Evolutionary conservation across 2,888 invertebrate genomes (phyloP).

Genomic region (Nomada ferruginata): DNA sequence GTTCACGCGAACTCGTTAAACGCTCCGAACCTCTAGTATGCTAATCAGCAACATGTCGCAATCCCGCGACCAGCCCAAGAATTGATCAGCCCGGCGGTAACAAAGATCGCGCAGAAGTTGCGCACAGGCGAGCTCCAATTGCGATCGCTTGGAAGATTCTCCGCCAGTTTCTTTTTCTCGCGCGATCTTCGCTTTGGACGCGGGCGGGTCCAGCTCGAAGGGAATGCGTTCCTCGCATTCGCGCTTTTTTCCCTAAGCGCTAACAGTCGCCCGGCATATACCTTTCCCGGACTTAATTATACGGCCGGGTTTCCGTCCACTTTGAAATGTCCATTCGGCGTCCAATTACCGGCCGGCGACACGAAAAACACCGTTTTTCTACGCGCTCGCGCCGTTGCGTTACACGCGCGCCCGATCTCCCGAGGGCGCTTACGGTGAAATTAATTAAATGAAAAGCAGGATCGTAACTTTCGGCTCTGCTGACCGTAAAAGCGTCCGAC

Average conservation of each 20-base stretch:
- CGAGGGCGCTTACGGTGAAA: slow-evolving; percentile 66
- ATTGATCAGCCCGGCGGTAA: neutral
- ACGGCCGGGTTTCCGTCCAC: slow-evolving; percentile 39
- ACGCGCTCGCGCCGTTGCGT: slow-evolving; percentile 30
- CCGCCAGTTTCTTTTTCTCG: neutral
- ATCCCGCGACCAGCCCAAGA: neutral
- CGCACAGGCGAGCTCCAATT: neutral
- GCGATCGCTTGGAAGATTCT: neutral
- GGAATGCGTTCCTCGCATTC: slow-evolving; percentile 38
- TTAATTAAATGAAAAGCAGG: slow-evolving; percentile 78
- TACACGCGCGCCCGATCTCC: slow-evolving; percentile 32
- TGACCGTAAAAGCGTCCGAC: slow-evolving; percentile 53
- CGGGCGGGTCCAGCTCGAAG: neutral
- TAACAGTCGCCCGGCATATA: slow-evolving; percentile 51
- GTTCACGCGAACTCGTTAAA: slow-evolving; percentile 11
- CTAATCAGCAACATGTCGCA: slow-evolving; percentile 6
- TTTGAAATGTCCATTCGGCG: slow-evolving; percentile 64
- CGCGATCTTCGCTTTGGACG: slow-evolving; percentile 12
- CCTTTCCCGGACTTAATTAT: slow-evolving; percentile 69
- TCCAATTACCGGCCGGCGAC: slow-evolving; percentile 65
- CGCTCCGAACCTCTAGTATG: slow-evolving; percentile 12
- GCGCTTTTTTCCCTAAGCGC: slow-evolving; percentile 61
- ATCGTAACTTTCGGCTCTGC: slow-evolving; percentile 76
- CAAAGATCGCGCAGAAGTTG: neutral
- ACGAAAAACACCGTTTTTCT: slow-evolving; percentile 67